These are phyloP conservation scores for Lagenorhynchus albirostris DNA, from an alignment of 2,113 vertebrate genomes.

Conservation along the genomic window DNA sequence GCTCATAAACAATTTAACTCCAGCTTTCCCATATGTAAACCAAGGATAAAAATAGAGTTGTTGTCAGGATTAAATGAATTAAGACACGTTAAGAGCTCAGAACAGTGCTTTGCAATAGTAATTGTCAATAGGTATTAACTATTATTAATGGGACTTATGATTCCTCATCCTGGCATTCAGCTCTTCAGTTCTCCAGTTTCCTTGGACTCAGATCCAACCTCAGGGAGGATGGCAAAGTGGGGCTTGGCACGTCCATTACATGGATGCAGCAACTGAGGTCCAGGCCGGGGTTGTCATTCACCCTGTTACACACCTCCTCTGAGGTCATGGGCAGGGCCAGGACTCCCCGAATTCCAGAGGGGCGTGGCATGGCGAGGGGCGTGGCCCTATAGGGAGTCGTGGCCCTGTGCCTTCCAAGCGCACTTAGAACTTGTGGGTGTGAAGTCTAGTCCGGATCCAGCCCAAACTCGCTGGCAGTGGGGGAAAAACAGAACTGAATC, in stretches of 20 bases:
- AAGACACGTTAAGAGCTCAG: background rate
- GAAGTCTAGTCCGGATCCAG: fast-evolving
- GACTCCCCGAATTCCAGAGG: background rate
- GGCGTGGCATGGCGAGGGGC: background rate
- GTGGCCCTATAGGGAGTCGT: fast-evolving
- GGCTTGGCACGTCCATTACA: background rate
- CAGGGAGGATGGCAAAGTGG: constrained; percentile 1
- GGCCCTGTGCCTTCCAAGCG: fast-evolving
- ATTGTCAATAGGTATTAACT: too few relatives aligned
- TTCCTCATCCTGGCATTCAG: background rate
- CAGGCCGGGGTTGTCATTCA: fast-evolving
- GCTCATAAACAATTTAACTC: background rate
- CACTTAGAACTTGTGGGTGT: fast-evolving
- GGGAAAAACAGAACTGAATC: background rate
- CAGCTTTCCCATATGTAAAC: background rate
- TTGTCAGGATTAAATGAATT: background rate
- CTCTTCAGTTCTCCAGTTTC: background rate
- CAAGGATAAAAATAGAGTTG: background rate
- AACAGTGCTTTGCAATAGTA: background rate
- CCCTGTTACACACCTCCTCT: fast-evolving
- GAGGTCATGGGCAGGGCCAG: background rate
- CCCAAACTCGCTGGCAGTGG: fast-evolving
- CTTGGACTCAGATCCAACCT: background rate
- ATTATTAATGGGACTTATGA: background rate
- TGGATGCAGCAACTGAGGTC: background rate